phyloP scores from a whole-genome alignment of 2,113 vertebrate genomes.

The Cephalopholis sonnerati region DNA sequence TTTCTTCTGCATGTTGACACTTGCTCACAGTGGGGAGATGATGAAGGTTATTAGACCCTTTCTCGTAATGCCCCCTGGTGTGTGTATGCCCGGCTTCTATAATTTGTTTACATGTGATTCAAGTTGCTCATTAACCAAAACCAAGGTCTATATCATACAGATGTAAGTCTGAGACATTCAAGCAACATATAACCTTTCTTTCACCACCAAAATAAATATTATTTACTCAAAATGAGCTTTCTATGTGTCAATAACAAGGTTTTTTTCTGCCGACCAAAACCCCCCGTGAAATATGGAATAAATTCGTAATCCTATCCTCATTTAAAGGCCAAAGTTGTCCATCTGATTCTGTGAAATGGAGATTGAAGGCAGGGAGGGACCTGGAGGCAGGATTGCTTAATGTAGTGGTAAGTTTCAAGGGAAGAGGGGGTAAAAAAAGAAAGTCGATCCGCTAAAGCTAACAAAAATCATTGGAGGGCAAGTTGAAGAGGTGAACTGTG shows the following conservation, averaged over 20 bases:
- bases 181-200: not conserved
- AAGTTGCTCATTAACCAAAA: conserved; percentile 1
- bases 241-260: not conserved
- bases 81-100: not conserved
- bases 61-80: not conserved
- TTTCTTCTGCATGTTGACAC: conserved; percentile 9
- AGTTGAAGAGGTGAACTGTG: not conserved
- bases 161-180: not conserved
- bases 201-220: not conserved
- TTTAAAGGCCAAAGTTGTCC: not conserved
- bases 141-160: not conserved
- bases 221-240: not conserved
- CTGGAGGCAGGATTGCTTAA: not conserved
- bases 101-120: not conserved
- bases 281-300: not conserved
- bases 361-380: not conserved
- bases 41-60: not conserved
- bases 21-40: conserved; percentile 10
- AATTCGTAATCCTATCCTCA: not conserved
- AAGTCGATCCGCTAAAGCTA: not conserved
- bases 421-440: not conserved
- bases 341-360: not conserved
- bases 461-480: not conserved
- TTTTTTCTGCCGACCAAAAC: not conserved
- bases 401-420: not conserved